Percentiles rank a stretch among this genome's conserved stretches.
Evolutionary conservation across 1,140 invertebrate genomes (phyloP).

Genomic region (Ceratina australensis): DNA sequence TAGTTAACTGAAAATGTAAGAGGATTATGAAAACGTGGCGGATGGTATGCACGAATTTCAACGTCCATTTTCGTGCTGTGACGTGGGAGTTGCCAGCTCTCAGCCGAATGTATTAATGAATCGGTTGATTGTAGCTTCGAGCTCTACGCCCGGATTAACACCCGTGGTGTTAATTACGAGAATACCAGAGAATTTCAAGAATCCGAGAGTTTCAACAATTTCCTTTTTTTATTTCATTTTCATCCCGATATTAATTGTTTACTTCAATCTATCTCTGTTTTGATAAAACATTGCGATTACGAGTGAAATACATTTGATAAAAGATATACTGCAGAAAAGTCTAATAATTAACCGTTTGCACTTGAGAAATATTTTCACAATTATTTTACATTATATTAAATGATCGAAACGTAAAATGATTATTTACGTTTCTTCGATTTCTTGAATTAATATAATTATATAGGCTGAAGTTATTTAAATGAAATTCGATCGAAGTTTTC

Average conservation of each 20-base stretch:
- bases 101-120: not conserved
- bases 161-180: not conserved
- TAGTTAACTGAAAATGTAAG: slow-evolving; percentile 62
- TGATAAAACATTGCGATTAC: too few species aligned
- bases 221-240: not conserved
- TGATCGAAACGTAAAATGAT: too few species aligned
- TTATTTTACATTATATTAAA: too few species aligned
- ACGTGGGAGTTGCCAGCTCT: too few species aligned
- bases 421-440: too few species aligned
- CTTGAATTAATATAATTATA: too few species aligned
- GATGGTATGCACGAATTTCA: slow-evolving; percentile 5
- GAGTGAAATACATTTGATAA: too few species aligned
- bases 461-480: too few species aligned
- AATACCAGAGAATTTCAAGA: not conserved
- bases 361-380: too few species aligned
- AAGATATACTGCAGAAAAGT: too few species aligned
- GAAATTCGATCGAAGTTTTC: too few species aligned
- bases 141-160: not conserved
- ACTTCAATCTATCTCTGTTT: too few species aligned
- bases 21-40: slow-evolving; percentile 58
- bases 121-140: not conserved
- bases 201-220: not conserved
- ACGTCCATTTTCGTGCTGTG: slow-evolving; percentile 1
- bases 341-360: not conserved
- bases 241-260: not conserved